Conservation (phyloP, 1,140 invertebrate species). For the Brachystomella parvula region DNA sequence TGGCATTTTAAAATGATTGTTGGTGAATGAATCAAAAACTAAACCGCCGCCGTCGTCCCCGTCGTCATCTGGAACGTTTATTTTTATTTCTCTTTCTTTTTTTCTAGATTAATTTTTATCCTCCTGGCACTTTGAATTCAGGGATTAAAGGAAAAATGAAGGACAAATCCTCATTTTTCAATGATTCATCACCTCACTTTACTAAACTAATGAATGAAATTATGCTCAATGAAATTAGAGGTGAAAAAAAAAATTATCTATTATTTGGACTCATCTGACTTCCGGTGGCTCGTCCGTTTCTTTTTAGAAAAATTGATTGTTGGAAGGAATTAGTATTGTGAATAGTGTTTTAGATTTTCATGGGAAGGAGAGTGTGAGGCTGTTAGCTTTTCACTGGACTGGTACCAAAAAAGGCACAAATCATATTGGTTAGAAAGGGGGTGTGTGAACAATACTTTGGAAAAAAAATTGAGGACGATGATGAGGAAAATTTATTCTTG, state of each 20-base stretch:
- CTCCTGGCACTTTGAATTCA: background rate
- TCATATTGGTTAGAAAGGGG: background rate
- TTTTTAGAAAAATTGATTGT: background rate
- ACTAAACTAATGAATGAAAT: too few species aligned
- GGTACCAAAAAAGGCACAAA: background rate
- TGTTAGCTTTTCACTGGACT: too few species aligned
- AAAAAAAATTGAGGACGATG: too few species aligned
- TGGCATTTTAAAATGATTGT: conserved; percentile 8
- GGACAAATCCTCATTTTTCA: too few species aligned
- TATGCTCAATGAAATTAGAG: too few species aligned
- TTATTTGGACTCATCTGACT: too few species aligned
- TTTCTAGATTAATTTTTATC: background rate
- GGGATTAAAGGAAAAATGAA: background rate
- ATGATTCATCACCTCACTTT: too few species aligned
- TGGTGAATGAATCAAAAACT: conserved; percentile 9
- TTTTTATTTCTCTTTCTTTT: too few species aligned
- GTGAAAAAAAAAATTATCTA: too few species aligned
- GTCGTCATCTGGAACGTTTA: background rate
- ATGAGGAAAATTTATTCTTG: background rate
- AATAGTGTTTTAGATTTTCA: background rate
- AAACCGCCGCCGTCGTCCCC: background rate
- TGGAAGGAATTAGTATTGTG: background rate
- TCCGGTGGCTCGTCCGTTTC: too few species aligned
- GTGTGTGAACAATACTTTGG: background rate
- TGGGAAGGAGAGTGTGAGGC: too few species aligned